Base-by-base conservation (phyloP, 2,888 invertebrate species). In the Sarcophaga carnaria region DNA sequence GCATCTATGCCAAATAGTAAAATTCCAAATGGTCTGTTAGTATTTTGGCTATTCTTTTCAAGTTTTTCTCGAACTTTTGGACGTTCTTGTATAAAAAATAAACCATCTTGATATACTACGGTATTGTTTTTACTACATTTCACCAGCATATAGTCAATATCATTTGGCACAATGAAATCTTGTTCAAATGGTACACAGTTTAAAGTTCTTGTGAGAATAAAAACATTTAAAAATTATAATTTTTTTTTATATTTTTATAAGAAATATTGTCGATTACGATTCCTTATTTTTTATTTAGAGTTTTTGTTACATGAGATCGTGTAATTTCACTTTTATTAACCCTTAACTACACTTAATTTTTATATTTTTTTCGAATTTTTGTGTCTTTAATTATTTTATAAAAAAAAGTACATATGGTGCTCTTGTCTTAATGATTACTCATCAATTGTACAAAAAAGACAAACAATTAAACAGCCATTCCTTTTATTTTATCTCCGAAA, bases 1-100 rank as follows among this genome's bases (percentile, higher is more conserved):
- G 97, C 96, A 91, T 98, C 97, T 89, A 98, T 96, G 25, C 97
- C 98, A 67, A 98, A 92, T 89, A 97, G 94, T 60, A 98, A 92
- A 0, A 98, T 95, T 94, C 67, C 96, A 90, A 11, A 95, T 93
- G 0, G 95, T 95, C 0, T 94, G 3, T n/a, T 11, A 17, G 17
- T 54, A 54, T 54, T 54, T 27, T 72, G 54, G 20, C 27, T 72
- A 45, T 59, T 66, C 3, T 54, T n/a, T 12, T 27, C n/a, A 4
- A 80, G 22, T 54, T 71, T 66, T 14, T 70, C 49, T 45, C 49
- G 22, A 1, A 77, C 66, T 88, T 93, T 92, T 89, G 94, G 88
- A 88, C 94, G 91, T 91, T 95, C 90, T 90, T 94, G 92, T 90
- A 95, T 91, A 27, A 94, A 92, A 4, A 94, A 92, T 89, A 95